Conservation (phyloP, 2,113 vertebrate genomes). For the Taurulus bubalis region DNA sequence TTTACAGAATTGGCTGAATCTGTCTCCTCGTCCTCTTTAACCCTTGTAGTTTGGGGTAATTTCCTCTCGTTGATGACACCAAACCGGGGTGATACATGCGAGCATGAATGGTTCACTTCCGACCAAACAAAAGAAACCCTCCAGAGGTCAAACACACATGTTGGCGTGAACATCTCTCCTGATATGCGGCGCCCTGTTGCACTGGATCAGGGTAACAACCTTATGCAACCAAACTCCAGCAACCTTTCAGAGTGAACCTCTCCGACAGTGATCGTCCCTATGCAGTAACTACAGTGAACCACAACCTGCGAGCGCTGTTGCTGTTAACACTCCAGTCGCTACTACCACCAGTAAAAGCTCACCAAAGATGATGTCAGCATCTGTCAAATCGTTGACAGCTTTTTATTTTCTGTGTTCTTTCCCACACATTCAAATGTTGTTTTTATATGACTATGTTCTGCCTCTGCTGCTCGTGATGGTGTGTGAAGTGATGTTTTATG, state of each 20-base stretch:
- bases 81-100: neutral
- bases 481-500: neutral
- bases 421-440: neutral
- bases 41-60: neutral
- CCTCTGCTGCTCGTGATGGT: neutral
- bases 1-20: neutral
- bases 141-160: neutral
- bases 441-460: neutral
- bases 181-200: neutral
- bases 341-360: slow-evolving; percentile 8
- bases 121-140: neutral
- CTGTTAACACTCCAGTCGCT: neutral
- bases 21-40: neutral
- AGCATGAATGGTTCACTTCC: neutral
- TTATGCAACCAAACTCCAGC: slow-evolving; percentile 34
- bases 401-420: slow-evolving; percentile 12
- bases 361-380: slow-evolving; percentile 59
- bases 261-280: neutral
- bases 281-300: slow-evolving; percentile 10
- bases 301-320: neutral
- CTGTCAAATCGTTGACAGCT: neutral
- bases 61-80: neutral
- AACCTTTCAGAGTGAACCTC: neutral
- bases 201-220: slow-evolving; percentile 3
- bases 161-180: neutral